Conservation (phyloP, 2,113 vertebrate genomes). For the Actinemys pallida region DNA sequence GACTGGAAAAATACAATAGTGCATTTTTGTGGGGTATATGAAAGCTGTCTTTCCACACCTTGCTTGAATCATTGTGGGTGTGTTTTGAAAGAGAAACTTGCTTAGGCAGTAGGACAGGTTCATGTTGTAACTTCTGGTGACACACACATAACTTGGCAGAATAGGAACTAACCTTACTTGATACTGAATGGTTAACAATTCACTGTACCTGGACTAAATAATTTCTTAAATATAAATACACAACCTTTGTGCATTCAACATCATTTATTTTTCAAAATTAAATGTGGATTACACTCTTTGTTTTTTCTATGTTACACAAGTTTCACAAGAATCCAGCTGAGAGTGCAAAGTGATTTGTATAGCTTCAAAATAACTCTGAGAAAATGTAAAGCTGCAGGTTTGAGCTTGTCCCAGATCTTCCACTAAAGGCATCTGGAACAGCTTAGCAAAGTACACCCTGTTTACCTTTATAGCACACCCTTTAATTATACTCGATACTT, state of each 20-base stretch:
- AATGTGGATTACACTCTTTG: not conserved
- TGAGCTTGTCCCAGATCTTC: constrained; percentile 84
- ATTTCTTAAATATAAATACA: not conserved
- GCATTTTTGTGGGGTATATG: constrained; percentile 55
- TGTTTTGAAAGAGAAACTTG: constrained; percentile 58
- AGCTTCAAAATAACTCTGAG: constrained; percentile 63
- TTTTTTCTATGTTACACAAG: not conserved
- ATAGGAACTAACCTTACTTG: constrained; percentile 1
- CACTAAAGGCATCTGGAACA: constrained; percentile 73
- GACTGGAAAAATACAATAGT: constrained; percentile 72
- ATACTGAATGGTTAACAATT: constrained; percentile 2
- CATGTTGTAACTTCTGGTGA: constrained; percentile 67
- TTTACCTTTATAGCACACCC: constrained; percentile 74
- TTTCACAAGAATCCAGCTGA: constrained; percentile 1
- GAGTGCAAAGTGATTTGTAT: not conserved
- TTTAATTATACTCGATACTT: constrained; percentile 72
- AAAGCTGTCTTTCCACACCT: constrained; percentile 65
- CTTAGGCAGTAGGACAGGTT: constrained; percentile 76
- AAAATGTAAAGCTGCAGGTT: constrained; percentile 81
- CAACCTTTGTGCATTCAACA: not conserved
- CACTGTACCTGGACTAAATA: not conserved
- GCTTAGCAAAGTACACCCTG: constrained; percentile 62
- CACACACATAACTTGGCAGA: constrained; percentile 43
- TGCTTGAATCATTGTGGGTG: constrained; percentile 68
- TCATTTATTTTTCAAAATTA: not conserved